A percentile compares a stretch with the other conserved stretches of the same genome.
These are phyloP conservation scores for Poliocrania exsul DNA, from an alignment of 2,797 vertebrate species.

Conservation along the genomic window DNA sequence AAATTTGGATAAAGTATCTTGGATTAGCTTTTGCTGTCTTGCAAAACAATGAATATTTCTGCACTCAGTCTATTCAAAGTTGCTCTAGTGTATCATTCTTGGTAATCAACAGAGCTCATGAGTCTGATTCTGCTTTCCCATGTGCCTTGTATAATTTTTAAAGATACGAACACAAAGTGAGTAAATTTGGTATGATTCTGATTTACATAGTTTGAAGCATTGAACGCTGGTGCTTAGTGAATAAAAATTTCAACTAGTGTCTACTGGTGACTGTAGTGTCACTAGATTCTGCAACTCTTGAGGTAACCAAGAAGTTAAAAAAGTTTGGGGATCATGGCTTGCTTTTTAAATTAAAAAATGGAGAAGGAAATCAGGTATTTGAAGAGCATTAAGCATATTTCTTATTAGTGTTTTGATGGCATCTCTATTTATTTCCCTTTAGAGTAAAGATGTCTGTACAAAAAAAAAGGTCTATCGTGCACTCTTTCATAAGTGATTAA, in stretches of 20 bases:
- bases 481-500: neutral
- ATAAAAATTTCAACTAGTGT: neutral
- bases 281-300: neutral
- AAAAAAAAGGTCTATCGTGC: neutral
- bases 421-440: neutral
- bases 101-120: neutral
- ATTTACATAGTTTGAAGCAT: neutral
- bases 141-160: neutral
- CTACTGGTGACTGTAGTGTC: neutral
- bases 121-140: neutral
- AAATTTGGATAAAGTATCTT: neutral
- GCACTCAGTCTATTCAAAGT: neutral
- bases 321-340: neutral
- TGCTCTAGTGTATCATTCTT: neutral
- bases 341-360: neutral
- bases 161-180: neutral
- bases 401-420: neutral
- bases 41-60: neutral
- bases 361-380: neutral
- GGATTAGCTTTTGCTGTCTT: neutral
- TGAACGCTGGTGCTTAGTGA: neutral
- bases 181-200: neutral
- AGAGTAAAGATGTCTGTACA: neutral
- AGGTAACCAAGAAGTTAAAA: neutral
- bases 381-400: neutral